Conservation (phyloP, 37 sponge, comb jelly and placozoan genomes). For the Amphimedon queenslandica region DNA sequence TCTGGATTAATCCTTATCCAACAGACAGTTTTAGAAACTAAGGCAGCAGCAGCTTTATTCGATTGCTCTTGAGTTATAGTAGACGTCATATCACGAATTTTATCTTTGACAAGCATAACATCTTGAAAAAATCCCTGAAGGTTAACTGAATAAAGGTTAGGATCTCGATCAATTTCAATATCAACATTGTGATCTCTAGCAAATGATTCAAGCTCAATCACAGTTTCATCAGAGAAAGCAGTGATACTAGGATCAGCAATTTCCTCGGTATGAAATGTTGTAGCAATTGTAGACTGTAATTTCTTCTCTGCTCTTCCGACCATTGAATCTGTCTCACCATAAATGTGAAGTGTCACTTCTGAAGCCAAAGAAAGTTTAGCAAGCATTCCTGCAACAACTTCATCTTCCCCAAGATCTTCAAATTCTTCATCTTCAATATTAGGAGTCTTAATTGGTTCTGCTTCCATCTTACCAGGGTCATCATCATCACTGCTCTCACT, state of each 20-base stretch:
- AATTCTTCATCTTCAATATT: background rate
- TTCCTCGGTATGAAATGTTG: constrained; percentile 8
- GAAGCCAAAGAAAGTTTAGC: background rate
- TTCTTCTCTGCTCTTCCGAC: constrained; percentile 22
- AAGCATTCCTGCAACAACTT: background rate
- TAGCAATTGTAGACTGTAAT: constrained; percentile 3
- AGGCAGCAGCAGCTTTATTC: constrained; percentile 26
- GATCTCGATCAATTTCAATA: constrained; percentile 27
- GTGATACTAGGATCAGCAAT: constrained; percentile 22
- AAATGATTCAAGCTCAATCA: background rate
- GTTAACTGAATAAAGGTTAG: background rate
- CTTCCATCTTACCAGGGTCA: background rate
- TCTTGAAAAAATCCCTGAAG: background rate
- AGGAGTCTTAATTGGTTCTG: too few relatives aligned
- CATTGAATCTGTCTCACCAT: constrained; percentile 15
- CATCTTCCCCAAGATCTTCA: background rate
- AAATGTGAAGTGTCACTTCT: constrained; percentile 5
- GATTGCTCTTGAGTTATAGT: background rate
- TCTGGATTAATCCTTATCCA: constrained; percentile 32
- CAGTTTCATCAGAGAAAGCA: background rate
- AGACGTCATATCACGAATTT: background rate
- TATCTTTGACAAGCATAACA: background rate
- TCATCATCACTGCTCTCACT: too few relatives aligned
- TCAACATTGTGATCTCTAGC: constrained; percentile 9
- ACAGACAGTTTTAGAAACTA: constrained; percentile 16